phyloP scores from a whole-genome alignment of 2,888 invertebrate genomes.

The Agrochola circellaris region DNA sequence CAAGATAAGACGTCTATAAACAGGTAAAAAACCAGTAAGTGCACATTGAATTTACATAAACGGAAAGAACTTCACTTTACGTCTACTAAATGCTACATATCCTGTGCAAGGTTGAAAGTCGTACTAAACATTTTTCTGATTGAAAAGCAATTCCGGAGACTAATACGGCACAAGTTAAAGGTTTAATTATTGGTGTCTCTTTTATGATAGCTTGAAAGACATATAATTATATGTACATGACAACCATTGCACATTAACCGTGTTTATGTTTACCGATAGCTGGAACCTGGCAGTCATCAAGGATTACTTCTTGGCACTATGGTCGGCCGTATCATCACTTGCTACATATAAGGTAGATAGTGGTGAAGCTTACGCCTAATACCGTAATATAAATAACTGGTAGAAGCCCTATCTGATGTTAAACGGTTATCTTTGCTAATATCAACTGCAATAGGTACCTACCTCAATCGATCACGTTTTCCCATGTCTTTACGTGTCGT shows the following conservation, averaged over 20 bases:
- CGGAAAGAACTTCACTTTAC: slow-evolving; percentile 47
- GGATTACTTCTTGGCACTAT: background rate
- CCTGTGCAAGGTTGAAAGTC: slow-evolving; percentile 52
- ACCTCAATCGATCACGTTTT: slow-evolving; percentile 20
- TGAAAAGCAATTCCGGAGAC: slow-evolving; percentile 46
- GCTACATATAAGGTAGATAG: background rate
- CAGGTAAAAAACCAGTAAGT: slow-evolving; percentile 54
- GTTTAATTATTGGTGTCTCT: slow-evolving; percentile 20
- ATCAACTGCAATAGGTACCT: background rate
- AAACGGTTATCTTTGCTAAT: slow-evolving; percentile 6
- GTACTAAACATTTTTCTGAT: slow-evolving; percentile 65
- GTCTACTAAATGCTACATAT: slow-evolving; percentile 57
- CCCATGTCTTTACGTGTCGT: slow-evolving; percentile 13
- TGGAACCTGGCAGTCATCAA: no score
- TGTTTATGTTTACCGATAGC: background rate
- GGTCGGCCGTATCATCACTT: background rate
- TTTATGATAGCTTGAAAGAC: background rate
- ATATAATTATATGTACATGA: background rate
- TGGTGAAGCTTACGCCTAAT: background rate
- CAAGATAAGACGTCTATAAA: slow-evolving; percentile 50
- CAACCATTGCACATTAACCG: background rate
- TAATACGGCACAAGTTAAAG: slow-evolving; percentile 10
- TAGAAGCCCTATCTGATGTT: background rate
- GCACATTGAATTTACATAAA: slow-evolving; percentile 63
- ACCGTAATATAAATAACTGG: background rate